These are phyloP conservation scores for Oreochromis tanganicae DNA, from an alignment of 2,113 vertebrate genomes.

Conservation along the genomic window DNA sequence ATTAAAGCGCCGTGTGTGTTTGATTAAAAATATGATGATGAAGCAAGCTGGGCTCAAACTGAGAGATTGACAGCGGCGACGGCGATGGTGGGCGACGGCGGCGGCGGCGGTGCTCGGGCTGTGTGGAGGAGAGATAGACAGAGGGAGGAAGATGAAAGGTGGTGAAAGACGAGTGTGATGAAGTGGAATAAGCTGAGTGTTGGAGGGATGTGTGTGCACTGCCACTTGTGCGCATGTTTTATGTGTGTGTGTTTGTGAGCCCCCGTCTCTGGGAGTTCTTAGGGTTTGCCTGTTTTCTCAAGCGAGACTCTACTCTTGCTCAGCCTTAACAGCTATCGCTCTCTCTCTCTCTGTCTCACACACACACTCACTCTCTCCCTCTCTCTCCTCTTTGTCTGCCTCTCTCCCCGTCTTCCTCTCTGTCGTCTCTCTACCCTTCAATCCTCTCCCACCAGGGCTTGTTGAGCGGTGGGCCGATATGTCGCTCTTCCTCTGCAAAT, in stretches of 20 bases:
- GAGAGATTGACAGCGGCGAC: conserved; percentile 42
- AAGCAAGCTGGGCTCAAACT: conserved; percentile 34
- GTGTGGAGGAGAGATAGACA: conserved; percentile 13
- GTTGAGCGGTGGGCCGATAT: conserved; percentile 53
- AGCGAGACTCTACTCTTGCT: conserved; percentile 14
- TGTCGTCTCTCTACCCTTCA: conserved; percentile 12
- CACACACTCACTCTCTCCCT: not conserved
- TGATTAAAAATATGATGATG: conserved; percentile 64
- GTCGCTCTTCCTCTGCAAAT: conserved; percentile 62
- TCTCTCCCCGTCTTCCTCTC: not conserved
- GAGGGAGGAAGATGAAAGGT: conserved; percentile 45
- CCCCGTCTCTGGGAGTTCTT: conserved; percentile 23
- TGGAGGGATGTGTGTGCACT: conserved; percentile 29
- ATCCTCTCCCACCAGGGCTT: conserved; percentile 58
- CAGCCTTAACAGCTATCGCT: not conserved
- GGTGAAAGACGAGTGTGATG: conserved; percentile 54
- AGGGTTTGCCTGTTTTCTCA: conserved; percentile 53
- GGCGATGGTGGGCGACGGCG: not conserved
- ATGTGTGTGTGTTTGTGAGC: conserved; percentile 6
- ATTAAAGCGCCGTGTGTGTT: conserved; percentile 58
- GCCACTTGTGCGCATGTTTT: conserved; percentile 4
- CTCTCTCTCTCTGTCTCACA: not conserved
- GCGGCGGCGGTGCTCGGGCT: not conserved
- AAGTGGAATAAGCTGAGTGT: conserved; percentile 57
- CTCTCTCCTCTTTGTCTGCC: not conserved